A percentile compares a stretch with the other conserved stretches of the same genome.
phyloP scores from a whole-genome alignment of 2,888 invertebrate genomes.

The Gastrophysa polygoni region DNA sequence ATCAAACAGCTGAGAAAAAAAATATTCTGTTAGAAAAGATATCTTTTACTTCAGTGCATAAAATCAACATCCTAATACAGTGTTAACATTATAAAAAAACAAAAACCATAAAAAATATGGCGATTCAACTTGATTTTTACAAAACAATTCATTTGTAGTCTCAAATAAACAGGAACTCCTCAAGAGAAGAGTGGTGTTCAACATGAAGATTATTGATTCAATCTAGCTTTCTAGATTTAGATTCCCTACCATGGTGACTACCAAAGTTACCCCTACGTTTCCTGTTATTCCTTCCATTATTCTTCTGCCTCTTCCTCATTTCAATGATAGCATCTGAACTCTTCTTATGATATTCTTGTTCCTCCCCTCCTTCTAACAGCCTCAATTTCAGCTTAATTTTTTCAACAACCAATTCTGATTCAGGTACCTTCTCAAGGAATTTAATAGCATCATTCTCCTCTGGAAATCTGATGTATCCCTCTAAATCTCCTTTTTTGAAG shows the following conservation, averaged over 20 bases:
- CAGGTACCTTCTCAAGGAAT: slow-evolving; percentile 67
- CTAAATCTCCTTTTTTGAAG: slow-evolving; percentile 73
- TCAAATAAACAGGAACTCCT: not conserved
- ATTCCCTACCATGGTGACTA: slow-evolving; percentile 19
- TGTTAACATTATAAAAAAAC: slow-evolving; percentile 9
- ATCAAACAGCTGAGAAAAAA: too few species aligned
- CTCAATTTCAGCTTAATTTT: slow-evolving; percentile 60
- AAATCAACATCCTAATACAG: not conserved
- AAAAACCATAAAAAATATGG: slow-evolving; percentile 12
- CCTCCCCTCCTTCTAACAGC: slow-evolving; percentile 74
- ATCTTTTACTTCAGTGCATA: not conserved
- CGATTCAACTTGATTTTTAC: not conserved
- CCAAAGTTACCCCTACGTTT: slow-evolving; percentile 53
- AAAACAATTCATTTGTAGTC: not conserved
- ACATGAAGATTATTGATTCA: not conserved
- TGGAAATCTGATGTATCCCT: slow-evolving; percentile 74
- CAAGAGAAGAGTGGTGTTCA: not conserved
- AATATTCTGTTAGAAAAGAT: not conserved
- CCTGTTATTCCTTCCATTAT: slow-evolving; percentile 43
- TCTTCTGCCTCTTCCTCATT: slow-evolving; percentile 60
- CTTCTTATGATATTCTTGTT: slow-evolving; percentile 68
- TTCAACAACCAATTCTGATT: slow-evolving; percentile 57
- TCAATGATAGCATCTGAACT: slow-evolving; percentile 65
- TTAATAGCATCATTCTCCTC: slow-evolving; percentile 73
- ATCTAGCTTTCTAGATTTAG: slow-evolving; percentile 24